These are phyloP conservation scores for Phyllopteryx taeniolatus DNA, from an alignment of 2,113 vertebrate genomes.

Conservation along the genomic window DNA sequence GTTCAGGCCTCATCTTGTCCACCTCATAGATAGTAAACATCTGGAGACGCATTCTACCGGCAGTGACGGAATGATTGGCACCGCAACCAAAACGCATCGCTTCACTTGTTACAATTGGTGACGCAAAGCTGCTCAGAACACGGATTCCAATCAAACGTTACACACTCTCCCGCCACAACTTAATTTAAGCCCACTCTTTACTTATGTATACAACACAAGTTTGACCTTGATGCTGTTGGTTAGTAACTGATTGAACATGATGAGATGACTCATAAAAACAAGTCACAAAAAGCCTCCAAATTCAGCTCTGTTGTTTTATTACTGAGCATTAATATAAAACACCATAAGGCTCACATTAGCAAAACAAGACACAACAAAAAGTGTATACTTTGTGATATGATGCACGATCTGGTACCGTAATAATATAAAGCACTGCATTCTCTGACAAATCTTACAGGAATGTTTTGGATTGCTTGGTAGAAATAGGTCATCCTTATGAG, in stretches of 20 bases:
- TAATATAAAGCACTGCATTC: background rate
- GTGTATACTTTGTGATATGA: too few relatives aligned
- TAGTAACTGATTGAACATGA: too few relatives aligned
- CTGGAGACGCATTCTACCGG: too few relatives aligned
- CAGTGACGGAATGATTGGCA: background rate
- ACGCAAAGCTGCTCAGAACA: background rate
- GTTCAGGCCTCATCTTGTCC: background rate
- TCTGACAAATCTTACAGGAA: background rate
- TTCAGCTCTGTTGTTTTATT: background rate
- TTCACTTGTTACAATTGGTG: background rate
- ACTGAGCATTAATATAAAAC: background rate
- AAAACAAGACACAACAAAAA: background rate
- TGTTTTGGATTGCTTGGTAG: background rate
- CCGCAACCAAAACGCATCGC: conserved; percentile 1
- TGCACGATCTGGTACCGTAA: too few relatives aligned
- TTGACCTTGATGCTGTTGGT: too few relatives aligned
- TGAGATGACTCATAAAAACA: too few relatives aligned
- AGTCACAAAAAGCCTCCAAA: too few relatives aligned
- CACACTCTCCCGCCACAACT: background rate
- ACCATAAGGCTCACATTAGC: background rate
- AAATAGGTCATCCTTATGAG: conserved; percentile 2
- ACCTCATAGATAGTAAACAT: background rate
- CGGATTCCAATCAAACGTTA: background rate
- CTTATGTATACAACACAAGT: too few relatives aligned
- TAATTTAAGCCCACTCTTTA: too few relatives aligned